Evolutionary conservation across 2,113 vertebrate genomes (phyloP).

Genomic region (Cacatua alba): DNA sequence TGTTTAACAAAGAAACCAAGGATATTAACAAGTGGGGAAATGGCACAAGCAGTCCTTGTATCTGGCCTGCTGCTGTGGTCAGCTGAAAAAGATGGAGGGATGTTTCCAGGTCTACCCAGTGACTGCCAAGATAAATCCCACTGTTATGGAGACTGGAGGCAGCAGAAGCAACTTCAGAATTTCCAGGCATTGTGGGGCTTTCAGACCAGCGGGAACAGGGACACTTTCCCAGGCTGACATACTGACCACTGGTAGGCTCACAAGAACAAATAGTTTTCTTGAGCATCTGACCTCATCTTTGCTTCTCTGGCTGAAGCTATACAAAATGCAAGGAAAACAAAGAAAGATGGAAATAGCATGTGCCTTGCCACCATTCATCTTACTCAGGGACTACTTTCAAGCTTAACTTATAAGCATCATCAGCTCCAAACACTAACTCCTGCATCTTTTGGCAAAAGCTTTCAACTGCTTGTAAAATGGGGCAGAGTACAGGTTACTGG

Average conservation of each 20-base stretch:
- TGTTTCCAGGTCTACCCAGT: neutral
- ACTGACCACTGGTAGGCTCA: neutral
- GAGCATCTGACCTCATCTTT: neutral
- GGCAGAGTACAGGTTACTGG: neutral
- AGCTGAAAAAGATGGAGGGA: neutral
- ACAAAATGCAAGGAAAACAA: neutral
- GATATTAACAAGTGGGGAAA: neutral
- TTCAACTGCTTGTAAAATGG: neutral
- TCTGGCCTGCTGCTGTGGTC: neutral
- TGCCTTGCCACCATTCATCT: neutral
- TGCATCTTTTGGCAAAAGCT: neutral
- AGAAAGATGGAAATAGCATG: neutral
- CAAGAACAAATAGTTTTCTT: neutral
- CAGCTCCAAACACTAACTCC: neutral
- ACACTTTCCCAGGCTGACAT: neutral
- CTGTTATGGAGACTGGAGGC: neutral
- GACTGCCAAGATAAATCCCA: accelerated
- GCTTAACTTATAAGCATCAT: neutral
- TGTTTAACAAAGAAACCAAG: neutral
- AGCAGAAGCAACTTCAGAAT: neutral
- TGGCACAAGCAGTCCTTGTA: neutral
- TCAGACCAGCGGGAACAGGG: neutral
- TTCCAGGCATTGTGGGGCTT: neutral
- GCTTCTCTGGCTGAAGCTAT: neutral
- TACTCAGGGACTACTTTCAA: neutral